Conservation (phyloP, 1,140 invertebrate species). For the Oryctes rhinoceros region DNA sequence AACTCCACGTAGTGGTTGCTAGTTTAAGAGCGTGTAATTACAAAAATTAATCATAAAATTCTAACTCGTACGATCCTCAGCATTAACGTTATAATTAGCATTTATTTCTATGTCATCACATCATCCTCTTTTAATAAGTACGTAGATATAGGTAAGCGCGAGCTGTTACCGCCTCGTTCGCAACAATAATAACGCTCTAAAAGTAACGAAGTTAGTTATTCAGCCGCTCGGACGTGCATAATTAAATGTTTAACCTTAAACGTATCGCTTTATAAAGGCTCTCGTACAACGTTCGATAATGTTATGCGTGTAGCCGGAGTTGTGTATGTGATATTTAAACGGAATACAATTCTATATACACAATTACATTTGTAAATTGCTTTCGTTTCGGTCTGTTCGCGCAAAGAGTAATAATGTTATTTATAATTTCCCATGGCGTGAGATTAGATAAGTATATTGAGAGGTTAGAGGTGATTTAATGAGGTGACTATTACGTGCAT, state of each 20-base stretch:
- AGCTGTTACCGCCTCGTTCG: neutral
- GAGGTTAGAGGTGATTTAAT: no score
- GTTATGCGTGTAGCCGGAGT: neutral
- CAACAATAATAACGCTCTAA: slow-evolving; percentile 6
- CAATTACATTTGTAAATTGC: neutral
- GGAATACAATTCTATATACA: neutral
- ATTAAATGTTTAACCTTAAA: slow-evolving; percentile 16
- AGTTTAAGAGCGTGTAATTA: no score
- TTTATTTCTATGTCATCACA: slow-evolving; percentile 2
- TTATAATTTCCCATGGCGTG: neutral
- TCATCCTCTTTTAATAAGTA: slow-evolving; percentile 5
- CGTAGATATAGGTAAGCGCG: neutral
- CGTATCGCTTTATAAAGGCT: neutral
- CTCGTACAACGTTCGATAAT: neutral
- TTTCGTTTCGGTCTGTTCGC: neutral
- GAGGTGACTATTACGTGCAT: no score
- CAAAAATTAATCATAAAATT: no score
- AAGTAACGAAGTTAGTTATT: neutral
- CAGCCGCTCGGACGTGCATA: slow-evolving; percentile 7
- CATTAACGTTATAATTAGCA: neutral
- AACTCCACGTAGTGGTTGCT: no score
- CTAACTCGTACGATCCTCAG: no score
- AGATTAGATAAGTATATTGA: no score
- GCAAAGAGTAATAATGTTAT: neutral
- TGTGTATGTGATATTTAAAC: neutral